Percentiles rank a stretch among this genome's conserved stretches.
Evolutionary conservation across 2,113 vertebrate species (phyloP).

Genomic region (Mesocricetus auratus): DNA sequence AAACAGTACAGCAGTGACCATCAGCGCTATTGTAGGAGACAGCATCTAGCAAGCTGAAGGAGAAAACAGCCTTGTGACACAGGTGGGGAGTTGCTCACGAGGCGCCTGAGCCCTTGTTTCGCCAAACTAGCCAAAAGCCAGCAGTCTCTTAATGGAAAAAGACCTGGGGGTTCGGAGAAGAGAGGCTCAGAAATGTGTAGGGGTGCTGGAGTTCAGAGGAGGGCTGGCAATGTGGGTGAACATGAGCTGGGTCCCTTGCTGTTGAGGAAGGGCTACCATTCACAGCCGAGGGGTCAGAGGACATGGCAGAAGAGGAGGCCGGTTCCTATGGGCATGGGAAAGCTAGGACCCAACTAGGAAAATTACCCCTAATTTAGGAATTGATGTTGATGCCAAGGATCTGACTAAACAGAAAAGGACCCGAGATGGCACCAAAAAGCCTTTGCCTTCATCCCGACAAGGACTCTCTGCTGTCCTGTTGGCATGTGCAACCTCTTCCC

Average conservation of each 20-base stretch:
- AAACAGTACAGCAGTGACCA: neutral
- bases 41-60: neutral
- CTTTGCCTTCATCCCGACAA: neutral
- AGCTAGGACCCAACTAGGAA: neutral
- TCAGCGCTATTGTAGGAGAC: neutral
- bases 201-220: neutral
- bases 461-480: neutral
- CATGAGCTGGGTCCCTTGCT: too few relatives aligned
- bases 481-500: neutral
- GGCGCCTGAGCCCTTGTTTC: neutral
- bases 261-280: rapidly evolving
- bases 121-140: neutral
- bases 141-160: neutral
- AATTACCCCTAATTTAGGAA: neutral
- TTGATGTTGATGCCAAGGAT: neutral
- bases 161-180: neutral
- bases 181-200: neutral
- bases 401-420: neutral
- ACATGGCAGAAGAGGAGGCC: neutral
- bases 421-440: neutral
- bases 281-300: neutral
- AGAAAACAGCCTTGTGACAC: neutral
- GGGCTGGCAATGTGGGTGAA: neutral
- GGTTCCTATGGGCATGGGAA: rapidly evolving
- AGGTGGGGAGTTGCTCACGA: neutral